phyloP scores from a whole-genome alignment of 2,797 vertebrate species.

The Scyliorhinus canicula region DNA sequence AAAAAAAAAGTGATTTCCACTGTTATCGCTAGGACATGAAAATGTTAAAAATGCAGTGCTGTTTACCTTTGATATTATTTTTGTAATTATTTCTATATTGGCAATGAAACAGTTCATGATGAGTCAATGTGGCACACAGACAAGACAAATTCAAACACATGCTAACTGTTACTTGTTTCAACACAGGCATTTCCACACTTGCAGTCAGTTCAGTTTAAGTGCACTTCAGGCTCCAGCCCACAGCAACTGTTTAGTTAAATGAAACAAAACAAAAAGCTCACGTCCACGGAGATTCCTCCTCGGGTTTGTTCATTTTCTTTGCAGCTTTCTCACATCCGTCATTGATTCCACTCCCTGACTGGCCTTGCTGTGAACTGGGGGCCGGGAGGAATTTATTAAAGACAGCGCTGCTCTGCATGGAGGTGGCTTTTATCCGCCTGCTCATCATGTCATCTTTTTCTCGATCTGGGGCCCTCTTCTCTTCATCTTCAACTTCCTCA shows the following conservation, averaged over 20 bases:
- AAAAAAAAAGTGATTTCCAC: background rate
- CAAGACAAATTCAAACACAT: background rate
- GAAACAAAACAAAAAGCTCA: constrained; percentile 50
- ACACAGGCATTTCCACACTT: background rate
- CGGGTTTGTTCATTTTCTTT: constrained; percentile 44
- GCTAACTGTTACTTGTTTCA: background rate
- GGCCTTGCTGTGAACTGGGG: constrained; percentile 49
- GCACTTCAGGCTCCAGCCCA: background rate
- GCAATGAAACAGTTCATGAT: background rate
- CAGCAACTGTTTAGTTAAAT: background rate
- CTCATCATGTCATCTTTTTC: constrained; percentile 77
- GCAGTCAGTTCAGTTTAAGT: background rate
- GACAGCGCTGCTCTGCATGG: constrained; percentile 45
- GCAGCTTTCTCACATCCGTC: constrained; percentile 43
- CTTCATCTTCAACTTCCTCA: constrained; percentile 52
- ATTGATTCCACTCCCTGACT: constrained; percentile 47
- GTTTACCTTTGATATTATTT: background rate
- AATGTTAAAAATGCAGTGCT: background rate
- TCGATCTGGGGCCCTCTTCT: constrained; percentile 58
- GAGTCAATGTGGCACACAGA: background rate
- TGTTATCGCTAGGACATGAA: background rate
- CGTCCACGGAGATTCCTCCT: constrained; percentile 53
- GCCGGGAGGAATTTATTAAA: constrained; percentile 48
- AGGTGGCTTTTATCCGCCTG: constrained; percentile 60
- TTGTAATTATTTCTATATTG: background rate